Percentiles rank a stretch among this genome's conserved stretches.
phyloP scores from a whole-genome alignment of 2,888 invertebrate genomes.

The Drosophila pegasa region DNA sequence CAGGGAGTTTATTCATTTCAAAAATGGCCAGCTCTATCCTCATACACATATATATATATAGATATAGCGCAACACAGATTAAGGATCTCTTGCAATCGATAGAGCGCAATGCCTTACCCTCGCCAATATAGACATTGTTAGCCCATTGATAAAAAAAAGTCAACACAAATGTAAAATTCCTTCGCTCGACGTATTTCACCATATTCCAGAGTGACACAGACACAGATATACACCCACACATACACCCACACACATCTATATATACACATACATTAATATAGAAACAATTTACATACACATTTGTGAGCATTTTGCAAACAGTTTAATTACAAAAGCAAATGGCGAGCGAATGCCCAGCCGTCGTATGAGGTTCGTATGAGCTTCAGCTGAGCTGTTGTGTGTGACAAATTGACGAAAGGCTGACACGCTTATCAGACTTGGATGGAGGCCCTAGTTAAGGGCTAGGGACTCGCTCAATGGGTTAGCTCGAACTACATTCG shows the following conservation, averaged over 20 bases:
- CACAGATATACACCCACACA: constrained; percentile 3
- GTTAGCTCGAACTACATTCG: constrained; percentile 35
- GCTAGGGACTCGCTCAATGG: constrained; percentile 6
- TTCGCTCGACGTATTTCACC: constrained; percentile 18
- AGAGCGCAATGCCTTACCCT: constrained; percentile 3
- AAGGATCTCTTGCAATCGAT: constrained; percentile 7
- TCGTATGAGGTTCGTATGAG: constrained; percentile 24
- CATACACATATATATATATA: background rate
- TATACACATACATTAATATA: background rate
- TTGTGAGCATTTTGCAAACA: constrained; percentile 20
- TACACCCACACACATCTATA: background rate
- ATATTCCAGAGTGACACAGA: constrained; percentile 13
- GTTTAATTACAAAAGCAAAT: constrained; percentile 55
- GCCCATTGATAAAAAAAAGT: constrained; percentile 22
- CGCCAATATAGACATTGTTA: constrained; percentile 4
- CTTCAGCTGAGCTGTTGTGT: constrained; percentile 22
- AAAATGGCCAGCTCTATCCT: constrained; percentile 8
- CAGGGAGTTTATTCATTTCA: background rate
- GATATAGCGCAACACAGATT: background rate
- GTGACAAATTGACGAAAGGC: constrained; percentile 60
- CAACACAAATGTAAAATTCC: constrained; percentile 21
- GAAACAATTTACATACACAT: background rate
- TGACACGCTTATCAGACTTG: constrained; percentile 44
- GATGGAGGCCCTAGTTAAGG: constrained; percentile 5
- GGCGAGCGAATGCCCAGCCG: constrained; percentile 8